A percentile compares a stretch with the other conserved stretches of the same genome.
Evolutionary conservation across 2,888 invertebrate genomes (phyloP).

Genomic region (Epistrophe eligans): DNA sequence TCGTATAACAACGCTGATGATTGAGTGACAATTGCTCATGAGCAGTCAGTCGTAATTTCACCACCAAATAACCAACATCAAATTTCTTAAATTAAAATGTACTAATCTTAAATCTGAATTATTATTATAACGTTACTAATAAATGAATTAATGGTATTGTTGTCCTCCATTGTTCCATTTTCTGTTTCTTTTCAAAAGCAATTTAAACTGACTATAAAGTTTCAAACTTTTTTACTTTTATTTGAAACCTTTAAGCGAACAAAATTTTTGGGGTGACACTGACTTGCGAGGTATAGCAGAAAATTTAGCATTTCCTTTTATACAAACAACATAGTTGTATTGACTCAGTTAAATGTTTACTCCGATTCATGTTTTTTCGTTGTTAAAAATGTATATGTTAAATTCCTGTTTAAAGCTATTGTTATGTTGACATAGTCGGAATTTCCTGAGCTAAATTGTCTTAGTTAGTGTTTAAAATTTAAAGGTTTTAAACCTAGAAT

Average conservation of each 20-base stretch:
- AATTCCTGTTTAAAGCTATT: not conserved
- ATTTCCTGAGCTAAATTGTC: slow-evolving; percentile 12
- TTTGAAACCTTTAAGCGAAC: not conserved
- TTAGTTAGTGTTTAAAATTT: not conserved
- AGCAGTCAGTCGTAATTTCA: no score
- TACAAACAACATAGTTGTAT: not conserved
- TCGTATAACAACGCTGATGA: no score
- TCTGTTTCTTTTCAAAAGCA: slow-evolving; percentile 7
- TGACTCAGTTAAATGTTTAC: slow-evolving; percentile 13
- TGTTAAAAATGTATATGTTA: slow-evolving; percentile 24
- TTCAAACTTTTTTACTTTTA: not conserved
- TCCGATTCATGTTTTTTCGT: slow-evolving; percentile 11
- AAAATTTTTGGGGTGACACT: not conserved
- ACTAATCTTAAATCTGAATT: no score
- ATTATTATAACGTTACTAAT: no score
- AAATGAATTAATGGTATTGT: slow-evolving; percentile 5
- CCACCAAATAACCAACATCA: no score
- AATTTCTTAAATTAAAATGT: no score
- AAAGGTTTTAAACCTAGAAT: not conserved
- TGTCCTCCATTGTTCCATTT: not conserved
- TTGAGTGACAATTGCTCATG: no score
- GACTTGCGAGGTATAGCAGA: not conserved
- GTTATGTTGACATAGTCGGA: not conserved
- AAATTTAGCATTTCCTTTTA: slow-evolving; percentile 24
- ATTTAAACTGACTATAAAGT: slow-evolving; percentile 18